Conservation (phyloP, 2,888 invertebrate species). For the Caenorhabditis becei region DNA sequence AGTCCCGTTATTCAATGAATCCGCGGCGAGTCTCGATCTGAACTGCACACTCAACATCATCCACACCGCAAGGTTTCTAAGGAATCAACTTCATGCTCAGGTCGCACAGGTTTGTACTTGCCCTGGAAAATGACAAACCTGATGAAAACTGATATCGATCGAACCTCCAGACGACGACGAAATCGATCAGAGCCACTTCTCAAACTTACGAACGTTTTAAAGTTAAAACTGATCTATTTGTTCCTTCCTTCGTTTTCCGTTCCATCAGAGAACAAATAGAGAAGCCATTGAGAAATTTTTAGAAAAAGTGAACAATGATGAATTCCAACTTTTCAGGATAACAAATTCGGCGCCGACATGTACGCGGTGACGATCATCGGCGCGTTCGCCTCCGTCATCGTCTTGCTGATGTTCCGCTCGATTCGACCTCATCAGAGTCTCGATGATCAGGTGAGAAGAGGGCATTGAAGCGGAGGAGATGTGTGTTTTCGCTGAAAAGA, state of each 20-base stretch:
- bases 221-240: no score
- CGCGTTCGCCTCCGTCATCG: constrained; percentile 62
- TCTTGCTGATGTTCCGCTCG: constrained; percentile 61
- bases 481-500: background rate
- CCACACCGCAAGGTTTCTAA: constrained; percentile 31
- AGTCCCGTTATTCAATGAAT: constrained; percentile 21
- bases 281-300: background rate
- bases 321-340: constrained; percentile 42
- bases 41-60: constrained; percentile 48
- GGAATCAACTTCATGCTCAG: constrained; percentile 42
- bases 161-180: no score
- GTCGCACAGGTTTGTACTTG: constrained; percentile 36
- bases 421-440: constrained; percentile 58
- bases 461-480: background rate
- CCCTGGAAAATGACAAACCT: no score
- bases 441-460: constrained; percentile 57
- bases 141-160: no score
- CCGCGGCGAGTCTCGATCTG: constrained; percentile 21
- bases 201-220: no score
- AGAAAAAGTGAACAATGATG: constrained; percentile 28
- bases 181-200: no score
- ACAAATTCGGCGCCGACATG: constrained; percentile 60
- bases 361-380: constrained; percentile 63
- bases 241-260: background rate
- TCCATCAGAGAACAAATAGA: background rate